Evolutionary conservation across 2,113 vertebrate genomes (phyloP), one percentile per base, ranked within the genome.

Genomic region (Otolemur garnettii): DNA sequence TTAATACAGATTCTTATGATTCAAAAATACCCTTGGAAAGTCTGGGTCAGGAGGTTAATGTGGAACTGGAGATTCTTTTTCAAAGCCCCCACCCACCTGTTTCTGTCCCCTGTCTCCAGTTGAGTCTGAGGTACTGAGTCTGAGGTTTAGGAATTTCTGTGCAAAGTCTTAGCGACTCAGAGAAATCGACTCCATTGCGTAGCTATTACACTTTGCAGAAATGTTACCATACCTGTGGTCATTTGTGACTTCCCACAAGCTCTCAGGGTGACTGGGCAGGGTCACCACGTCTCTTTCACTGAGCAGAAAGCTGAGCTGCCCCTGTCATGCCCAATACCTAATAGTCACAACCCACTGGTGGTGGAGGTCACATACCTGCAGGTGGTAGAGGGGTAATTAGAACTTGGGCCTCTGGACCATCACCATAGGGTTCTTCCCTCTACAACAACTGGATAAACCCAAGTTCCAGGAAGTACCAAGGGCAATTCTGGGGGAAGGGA

Each of bases 391-490:
- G 68, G 57, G 55, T 0, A 12, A 80, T 90, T 94, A 88, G 62
- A 93, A 84, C 87, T 11, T 62, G 26, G 78, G 90, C 79, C 89
- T 78, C 91, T 92, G 93, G 75, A 88, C 86, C 89, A 42, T 81
- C 30, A 50, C 62, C 50, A 21, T 74, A 74, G 33, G 53, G 35
- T 57, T 95, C 74, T 83, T 53, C 22, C 33, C 21, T 62, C 79
- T 59, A 79, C 72, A 78, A 60, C 26, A 87, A 19, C 24, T 57
- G 80, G 83, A 96, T 96, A 97, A 97, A 92, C 53, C 72, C 68
- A 87, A 80, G 79, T 97, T 97, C 95, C 83, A 95, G 93, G 94
- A 97, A 97, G 90, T 89, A 55, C 75, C 80, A 92, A 96, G 89
- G 74, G 72, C 18, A 7, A 30, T 35, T 33, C 69, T 28, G 53